Percentiles rank a stretch among this genome's conserved stretches.
Evolutionary conservation across 2,113 vertebrate species (phyloP).

Genomic region (Ammodytes marinus): DNA sequence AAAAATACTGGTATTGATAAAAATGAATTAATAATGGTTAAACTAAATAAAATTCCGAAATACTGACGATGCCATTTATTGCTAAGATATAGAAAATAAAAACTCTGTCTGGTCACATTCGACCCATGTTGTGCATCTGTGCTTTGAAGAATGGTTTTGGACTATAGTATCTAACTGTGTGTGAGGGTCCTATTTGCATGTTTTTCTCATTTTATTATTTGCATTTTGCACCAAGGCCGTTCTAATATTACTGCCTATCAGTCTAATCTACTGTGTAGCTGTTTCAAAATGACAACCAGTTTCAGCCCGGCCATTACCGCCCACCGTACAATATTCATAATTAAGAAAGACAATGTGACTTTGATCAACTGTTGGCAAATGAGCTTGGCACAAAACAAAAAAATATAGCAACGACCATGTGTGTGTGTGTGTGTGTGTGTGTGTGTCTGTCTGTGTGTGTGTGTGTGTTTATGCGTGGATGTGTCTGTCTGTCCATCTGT

Average conservation of each 20-base stretch:
- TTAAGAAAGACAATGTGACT: conserved; percentile 44
- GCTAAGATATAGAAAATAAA: too few species aligned
- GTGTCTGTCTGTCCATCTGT: too few species aligned
- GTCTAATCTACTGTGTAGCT: conserved; percentile 8
- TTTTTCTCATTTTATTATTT: not conserved
- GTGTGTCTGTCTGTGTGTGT: too few species aligned
- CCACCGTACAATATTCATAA: conserved; percentile 44
- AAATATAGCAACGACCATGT: not conserved
- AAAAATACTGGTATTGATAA: too few species aligned
- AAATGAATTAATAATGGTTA: too few species aligned
- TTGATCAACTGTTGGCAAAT: conserved; percentile 53
- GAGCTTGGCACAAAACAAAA: conserved; percentile 13
- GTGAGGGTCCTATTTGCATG: not conserved
- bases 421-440: too few species aligned
- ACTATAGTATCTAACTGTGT: not conserved
- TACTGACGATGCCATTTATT: too few species aligned
- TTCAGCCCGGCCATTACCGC: conserved; percentile 25
- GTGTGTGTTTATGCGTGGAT: too few species aligned
- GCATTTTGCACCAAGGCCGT: not conserved
- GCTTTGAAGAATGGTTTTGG: not conserved
- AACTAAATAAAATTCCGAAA: too few species aligned
- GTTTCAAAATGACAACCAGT: conserved; percentile 11
- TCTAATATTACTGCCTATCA: not conserved
- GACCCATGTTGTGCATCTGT: too few species aligned
- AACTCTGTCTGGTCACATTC: too few species aligned